Percentiles rank a stretch among this genome's conserved stretches.
Evolutionary conservation across 1,140 invertebrate genomes (phyloP).

Genomic region (Copidosoma floridanum): DNA sequence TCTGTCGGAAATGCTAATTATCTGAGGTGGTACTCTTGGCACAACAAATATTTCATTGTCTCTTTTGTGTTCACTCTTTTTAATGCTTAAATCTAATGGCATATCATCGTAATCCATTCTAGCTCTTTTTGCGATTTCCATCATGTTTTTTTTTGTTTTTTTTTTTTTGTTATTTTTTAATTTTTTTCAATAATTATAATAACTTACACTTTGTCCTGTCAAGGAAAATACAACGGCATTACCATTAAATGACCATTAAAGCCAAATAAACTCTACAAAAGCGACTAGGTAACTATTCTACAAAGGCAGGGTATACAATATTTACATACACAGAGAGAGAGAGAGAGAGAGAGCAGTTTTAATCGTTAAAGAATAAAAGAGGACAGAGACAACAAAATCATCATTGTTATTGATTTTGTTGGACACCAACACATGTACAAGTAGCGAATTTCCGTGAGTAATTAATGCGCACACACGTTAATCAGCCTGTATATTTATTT

Average conservation of each 20-base stretch:
- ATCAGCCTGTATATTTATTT: neutral
- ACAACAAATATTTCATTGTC: constrained; percentile 23
- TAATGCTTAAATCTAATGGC: constrained; percentile 29
- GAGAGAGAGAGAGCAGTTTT: too few relatives aligned
- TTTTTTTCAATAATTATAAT: too few relatives aligned
- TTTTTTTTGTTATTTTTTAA: too few relatives aligned
- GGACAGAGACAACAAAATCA: constrained; percentile 10
- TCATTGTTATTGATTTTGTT: constrained; percentile 30
- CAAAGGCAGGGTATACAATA: too few relatives aligned
- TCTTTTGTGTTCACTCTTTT: constrained; percentile 23
- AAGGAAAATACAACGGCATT: constrained; percentile 13
- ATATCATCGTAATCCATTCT: constrained; percentile 29
- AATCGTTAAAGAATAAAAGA: constrained; percentile 15
- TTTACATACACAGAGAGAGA: too few relatives aligned
- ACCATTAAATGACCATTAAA: neutral
- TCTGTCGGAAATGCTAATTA: constrained; percentile 35
- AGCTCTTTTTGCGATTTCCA: constrained; percentile 31
- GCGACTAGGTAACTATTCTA: too few relatives aligned
- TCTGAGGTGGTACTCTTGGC: constrained; percentile 19
- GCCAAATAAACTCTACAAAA: too few relatives aligned
- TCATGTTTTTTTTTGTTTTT: too few relatives aligned
- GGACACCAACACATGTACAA: constrained; percentile 6
- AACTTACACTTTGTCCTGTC: constrained; percentile 13
- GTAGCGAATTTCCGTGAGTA: constrained; percentile 15
- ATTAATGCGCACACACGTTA: neutral